Evolutionary conservation across 2,113 vertebrate genomes (phyloP).

Genomic region (Amphiprion percula): DNA sequence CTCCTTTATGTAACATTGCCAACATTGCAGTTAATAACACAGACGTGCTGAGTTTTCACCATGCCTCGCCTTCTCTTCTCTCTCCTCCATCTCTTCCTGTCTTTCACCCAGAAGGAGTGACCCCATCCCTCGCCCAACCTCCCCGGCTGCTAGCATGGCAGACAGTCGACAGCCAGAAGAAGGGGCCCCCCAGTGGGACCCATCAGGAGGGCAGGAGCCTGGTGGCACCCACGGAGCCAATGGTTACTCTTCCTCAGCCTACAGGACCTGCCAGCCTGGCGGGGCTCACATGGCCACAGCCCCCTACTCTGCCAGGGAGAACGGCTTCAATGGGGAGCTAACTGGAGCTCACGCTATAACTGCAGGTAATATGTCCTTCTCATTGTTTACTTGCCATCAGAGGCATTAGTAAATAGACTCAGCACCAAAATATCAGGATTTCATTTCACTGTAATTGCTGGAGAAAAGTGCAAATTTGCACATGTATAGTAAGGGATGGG

Average conservation of each 20-base stretch:
- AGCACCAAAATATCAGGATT: not conserved
- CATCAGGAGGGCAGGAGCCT: constrained; percentile 89
- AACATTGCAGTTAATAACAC: constrained; percentile 32
- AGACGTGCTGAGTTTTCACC: constrained; percentile 22
- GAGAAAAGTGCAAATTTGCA: not conserved
- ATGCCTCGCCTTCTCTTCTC: constrained; percentile 3
- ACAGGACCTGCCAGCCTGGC: constrained; percentile 87
- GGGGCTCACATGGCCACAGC: constrained; percentile 81
- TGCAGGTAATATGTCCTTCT: constrained; percentile 88
- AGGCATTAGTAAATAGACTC: not conserved
- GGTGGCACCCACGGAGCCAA: constrained; percentile 90
- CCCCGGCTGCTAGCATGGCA: constrained; percentile 87
- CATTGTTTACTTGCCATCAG: not conserved
- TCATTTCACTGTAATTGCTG: not conserved
- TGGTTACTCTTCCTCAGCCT: constrained; percentile 91
- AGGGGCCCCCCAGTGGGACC: constrained; percentile 91
- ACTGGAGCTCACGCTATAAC: constrained; percentile 90
- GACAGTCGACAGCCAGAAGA: constrained; percentile 95
- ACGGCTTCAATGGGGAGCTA: constrained; percentile 95
- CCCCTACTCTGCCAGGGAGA: constrained; percentile 90
- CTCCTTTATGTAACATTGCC: constrained; percentile 26
- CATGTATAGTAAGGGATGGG: no score
- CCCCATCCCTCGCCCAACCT: constrained; percentile 27
- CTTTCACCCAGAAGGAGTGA: constrained; percentile 52
- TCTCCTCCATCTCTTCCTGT: constrained; percentile 17